Evolutionary conservation across 30 jellyfish, hydroid and myxozoan species (phyloP).

Genomic region (Hydractinia echinata): DNA sequence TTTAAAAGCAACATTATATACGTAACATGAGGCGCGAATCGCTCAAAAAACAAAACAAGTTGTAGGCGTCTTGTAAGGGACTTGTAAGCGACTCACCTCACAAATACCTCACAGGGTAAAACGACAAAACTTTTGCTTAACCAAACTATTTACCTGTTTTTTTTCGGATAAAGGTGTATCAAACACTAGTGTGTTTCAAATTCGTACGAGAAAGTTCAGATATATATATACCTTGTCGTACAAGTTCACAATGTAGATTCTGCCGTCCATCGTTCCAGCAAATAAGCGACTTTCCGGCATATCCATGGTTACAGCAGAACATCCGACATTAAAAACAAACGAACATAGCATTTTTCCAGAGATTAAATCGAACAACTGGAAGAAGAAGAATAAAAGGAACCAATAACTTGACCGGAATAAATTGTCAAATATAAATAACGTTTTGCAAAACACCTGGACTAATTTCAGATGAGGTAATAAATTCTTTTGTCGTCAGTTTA

Average conservation of each 20-base stretch:
- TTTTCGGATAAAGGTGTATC: too few relatives aligned
- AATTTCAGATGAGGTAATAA: background rate
- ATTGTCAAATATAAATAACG: too few relatives aligned
- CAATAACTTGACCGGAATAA: background rate
- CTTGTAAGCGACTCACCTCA: too few relatives aligned
- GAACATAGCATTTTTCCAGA: constrained; percentile 74
- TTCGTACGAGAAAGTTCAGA: too few relatives aligned
- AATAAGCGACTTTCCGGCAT: constrained; percentile 52
- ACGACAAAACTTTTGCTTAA: too few relatives aligned
- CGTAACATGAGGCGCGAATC: too few relatives aligned
- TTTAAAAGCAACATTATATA: too few relatives aligned
- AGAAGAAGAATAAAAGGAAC: background rate
- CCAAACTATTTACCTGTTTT: too few relatives aligned
- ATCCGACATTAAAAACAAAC: constrained; percentile 64
- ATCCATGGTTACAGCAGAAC: constrained; percentile 82
- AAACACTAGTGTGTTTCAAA: too few relatives aligned
- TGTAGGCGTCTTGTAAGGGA: too few relatives aligned
- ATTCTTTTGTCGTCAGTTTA: background rate
- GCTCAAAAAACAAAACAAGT: too few relatives aligned
- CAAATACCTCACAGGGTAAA: too few relatives aligned
- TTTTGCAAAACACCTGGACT: background rate
- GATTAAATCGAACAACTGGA: constrained; percentile 69
- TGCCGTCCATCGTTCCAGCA: constrained; percentile 73
- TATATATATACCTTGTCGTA: constrained; percentile 31
- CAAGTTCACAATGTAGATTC: constrained; percentile 42